phyloP scores from a whole-genome alignment of 2,888 invertebrate genomes.

The Agriopis aurantiaria region DNA sequence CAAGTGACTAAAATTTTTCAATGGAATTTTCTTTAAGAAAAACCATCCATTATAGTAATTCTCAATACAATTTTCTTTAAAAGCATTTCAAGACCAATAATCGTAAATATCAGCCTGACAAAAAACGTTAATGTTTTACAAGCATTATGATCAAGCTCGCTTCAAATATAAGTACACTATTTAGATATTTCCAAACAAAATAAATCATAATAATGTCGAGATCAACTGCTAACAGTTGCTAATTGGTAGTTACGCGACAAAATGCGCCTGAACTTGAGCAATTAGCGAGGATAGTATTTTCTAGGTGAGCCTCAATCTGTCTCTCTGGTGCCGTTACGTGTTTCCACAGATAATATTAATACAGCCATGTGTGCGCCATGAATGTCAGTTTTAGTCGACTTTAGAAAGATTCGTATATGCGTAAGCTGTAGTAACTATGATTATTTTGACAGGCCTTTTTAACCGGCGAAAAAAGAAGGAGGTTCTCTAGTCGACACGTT shows the following conservation, averaged over 20 bases:
- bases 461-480: no score
- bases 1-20: not conserved
- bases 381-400: not conserved
- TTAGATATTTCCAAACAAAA: not conserved
- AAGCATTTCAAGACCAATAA: not conserved
- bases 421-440: not conserved
- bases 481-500: no score
- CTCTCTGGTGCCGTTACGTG: slow-evolving; percentile 63
- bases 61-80: not conserved
- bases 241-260: slow-evolving; percentile 44
- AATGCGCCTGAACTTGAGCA: slow-evolving; percentile 52
- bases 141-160: not conserved
- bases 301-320: slow-evolving; percentile 65
- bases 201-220: slow-evolving; percentile 20
- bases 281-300: slow-evolving; percentile 69
- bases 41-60: no score
- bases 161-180: not conserved
- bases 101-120: not conserved
- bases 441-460: no score
- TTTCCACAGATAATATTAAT: slow-evolving; percentile 32
- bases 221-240: slow-evolving; percentile 22
- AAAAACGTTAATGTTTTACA: not conserved
- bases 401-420: not conserved
- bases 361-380: not conserved
- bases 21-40: not conserved